Base-by-base conservation (phyloP, 2,113 vertebrate species). In the Clinocottus analis region DNA sequence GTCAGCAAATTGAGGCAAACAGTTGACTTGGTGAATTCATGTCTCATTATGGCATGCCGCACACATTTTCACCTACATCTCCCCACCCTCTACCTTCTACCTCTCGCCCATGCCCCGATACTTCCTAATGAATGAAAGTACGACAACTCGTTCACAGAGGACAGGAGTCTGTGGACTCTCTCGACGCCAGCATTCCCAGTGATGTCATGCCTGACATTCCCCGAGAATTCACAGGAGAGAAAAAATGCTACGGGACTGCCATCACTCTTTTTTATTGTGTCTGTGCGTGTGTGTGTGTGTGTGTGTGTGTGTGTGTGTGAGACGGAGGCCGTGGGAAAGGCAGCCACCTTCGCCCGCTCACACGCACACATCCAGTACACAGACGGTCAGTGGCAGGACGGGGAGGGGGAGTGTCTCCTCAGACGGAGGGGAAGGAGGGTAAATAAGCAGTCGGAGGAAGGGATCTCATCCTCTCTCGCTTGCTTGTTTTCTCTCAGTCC, bases 321-420 rank as follows among this genome's bases (percentile, higher is more conserved):
- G 80, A 31, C 10, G 7, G 66, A 69, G 90, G 86, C 73, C 92
- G 86, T 94, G 94, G 94, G 94, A 94, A 95, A 90, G 87, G 64
- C 84, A 75, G 64, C 77, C 80, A 82, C 84, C 63, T 83, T 74
- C 77, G 74, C 60, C 43, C 78, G 10, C 82, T 51, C 71, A 73
- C 73, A 73, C 59, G 1, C 56, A 51, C 41, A 63, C 41, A 68
- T 9, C 75, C 63, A 61, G 19, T 58, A 60, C 39, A 41, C 12
- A 67, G 64, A 83, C 55, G 63, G 47, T 82, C 19, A 72, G 72
- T 27, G 68, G 72, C 61, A 59, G 43, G 37, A 60, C 53, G 13
- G 41, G 41, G 37, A 9, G 37, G 9, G 81, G 86, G 79, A 62
- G 29, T 25, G 70, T 85, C 85, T 85, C 83, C 75, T 82, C 77